These are phyloP conservation scores for Colius striatus DNA, from an alignment of 2,113 vertebrate genomes.

Conservation along the genomic window DNA sequence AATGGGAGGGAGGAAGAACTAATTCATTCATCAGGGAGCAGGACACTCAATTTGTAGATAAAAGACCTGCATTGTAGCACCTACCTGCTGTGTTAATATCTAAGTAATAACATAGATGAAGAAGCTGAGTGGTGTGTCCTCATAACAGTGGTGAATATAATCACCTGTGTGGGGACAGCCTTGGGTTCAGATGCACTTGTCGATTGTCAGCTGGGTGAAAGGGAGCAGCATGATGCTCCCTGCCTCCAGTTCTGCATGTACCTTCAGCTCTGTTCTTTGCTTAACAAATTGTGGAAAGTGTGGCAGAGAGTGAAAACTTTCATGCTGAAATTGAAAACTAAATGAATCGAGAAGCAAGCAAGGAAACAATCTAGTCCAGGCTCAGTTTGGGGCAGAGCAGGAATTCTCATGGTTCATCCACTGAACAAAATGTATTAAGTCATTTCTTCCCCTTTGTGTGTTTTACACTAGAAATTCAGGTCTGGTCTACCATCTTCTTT, in stretches of 20 bases:
- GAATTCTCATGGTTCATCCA: neutral
- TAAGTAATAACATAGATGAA: neutral
- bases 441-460: slow-evolving; percentile 9
- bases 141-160: neutral
- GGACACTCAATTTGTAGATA: neutral
- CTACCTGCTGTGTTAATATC: neutral
- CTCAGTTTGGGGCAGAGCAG: neutral
- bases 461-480: slow-evolving; percentile 50
- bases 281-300: neutral
- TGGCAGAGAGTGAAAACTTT: neutral
- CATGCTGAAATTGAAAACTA: neutral
- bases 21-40: neutral
- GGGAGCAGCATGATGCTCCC: neutral
- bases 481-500: slow-evolving; percentile 52
- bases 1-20: neutral
- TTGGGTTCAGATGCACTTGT: neutral
- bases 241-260: neutral
- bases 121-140: neutral
- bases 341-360: neutral
- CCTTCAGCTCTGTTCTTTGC: neutral
- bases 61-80: neutral
- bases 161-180: neutral
- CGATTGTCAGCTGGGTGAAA: neutral
- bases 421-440: neutral
- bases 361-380: neutral